Percentiles rank a stretch among this genome's conserved stretches.
Evolutionary conservation across 2,888 invertebrate genomes (phyloP).

Genomic region (Drosophila buzzatii): DNA sequence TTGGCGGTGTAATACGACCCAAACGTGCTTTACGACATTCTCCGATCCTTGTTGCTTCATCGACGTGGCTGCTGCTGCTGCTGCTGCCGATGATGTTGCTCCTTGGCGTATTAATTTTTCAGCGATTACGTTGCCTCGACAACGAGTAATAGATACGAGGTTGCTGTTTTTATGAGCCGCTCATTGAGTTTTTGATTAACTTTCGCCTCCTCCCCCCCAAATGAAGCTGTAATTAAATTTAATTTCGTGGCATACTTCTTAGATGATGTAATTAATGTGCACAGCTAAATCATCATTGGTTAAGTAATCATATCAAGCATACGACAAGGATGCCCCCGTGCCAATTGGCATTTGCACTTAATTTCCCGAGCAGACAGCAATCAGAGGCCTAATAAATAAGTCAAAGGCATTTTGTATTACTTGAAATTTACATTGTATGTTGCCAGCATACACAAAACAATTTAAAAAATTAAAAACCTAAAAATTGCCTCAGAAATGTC

Average conservation of each 20-base stretch:
- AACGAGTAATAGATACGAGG: slow-evolving; percentile 69
- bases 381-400: slow-evolving; percentile 37
- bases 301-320: slow-evolving; percentile 59
- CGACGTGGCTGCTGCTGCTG: slow-evolving; percentile 17
- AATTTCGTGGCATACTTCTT: slow-evolving; percentile 76
- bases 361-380: slow-evolving; percentile 35
- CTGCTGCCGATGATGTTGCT: slow-evolving; percentile 16
- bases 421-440: slow-evolving; percentile 3
- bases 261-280: slow-evolving; percentile 59
- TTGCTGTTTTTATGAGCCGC: slow-evolving; percentile 69
- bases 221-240: slow-evolving; percentile 79
- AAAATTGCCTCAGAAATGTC: slow-evolving; percentile 38
- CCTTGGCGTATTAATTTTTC: slow-evolving; percentile 72
- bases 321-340: slow-evolving; percentile 1
- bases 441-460: slow-evolving; percentile 42
- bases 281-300: slow-evolving; percentile 46
- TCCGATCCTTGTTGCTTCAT: slow-evolving; percentile 57
- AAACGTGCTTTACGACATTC: slow-evolving; percentile 76
- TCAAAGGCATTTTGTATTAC: slow-evolving; percentile 21
- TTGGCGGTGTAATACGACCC: slow-evolving; percentile 70
- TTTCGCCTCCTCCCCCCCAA: slow-evolving; percentile 57
- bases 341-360: slow-evolving; percentile 50
- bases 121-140: slow-evolving; percentile 75
- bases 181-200: slow-evolving; percentile 80
- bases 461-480: slow-evolving; percentile 71